phyloP scores from a whole-genome alignment of 2,888 invertebrate species.

The Hanleya hanleyi region DNA sequence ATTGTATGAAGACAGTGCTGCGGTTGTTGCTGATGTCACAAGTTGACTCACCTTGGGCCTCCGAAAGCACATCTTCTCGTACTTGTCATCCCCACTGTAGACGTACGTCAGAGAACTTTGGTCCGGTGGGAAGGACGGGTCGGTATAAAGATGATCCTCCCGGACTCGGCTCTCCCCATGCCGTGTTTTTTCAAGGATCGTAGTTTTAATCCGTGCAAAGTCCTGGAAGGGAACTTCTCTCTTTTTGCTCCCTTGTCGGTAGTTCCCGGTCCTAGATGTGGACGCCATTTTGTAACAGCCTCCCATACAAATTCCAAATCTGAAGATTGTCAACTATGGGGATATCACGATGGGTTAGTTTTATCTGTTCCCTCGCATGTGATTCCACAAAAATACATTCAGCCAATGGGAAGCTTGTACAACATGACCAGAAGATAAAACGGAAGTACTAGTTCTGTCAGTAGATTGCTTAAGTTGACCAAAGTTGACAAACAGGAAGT shows the following conservation, averaged over 20 bases:
- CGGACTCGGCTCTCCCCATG: neutral
- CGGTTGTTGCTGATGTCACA: neutral
- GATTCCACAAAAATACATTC: too few relatives aligned
- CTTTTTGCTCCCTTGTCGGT: neutral
- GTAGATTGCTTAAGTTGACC: too few relatives aligned
- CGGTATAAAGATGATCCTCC: slow-evolving; percentile 81
- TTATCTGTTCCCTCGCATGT: too few relatives aligned
- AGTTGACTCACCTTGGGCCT: slow-evolving; percentile 82
- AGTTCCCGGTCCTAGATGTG: neutral
- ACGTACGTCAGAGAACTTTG: slow-evolving; percentile 86
- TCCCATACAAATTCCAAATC: too few relatives aligned
- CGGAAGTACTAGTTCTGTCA: too few relatives aligned
- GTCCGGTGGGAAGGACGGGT: slow-evolving; percentile 88
- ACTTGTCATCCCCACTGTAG: slow-evolving; percentile 82
- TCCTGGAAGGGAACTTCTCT: slow-evolving; percentile 26
- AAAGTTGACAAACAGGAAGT: too few relatives aligned
- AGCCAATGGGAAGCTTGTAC: too few relatives aligned
- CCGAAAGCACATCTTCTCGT: slow-evolving; percentile 90
- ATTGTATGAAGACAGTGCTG: neutral
- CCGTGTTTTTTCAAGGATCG: slow-evolving; percentile 10
- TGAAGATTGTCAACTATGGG: too few relatives aligned
- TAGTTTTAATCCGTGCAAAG: slow-evolving; percentile 24
- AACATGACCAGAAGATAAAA: too few relatives aligned
- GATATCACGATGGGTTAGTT: too few relatives aligned
- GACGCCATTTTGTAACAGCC: slow-evolving; percentile 4